A percentile compares a stretch with the other conserved stretches of the same genome.
These are phyloP conservation scores for Tryphoninae sp. DNA, from an alignment of 2,888 invertebrate genomes.

Conservation along the genomic window DNA sequence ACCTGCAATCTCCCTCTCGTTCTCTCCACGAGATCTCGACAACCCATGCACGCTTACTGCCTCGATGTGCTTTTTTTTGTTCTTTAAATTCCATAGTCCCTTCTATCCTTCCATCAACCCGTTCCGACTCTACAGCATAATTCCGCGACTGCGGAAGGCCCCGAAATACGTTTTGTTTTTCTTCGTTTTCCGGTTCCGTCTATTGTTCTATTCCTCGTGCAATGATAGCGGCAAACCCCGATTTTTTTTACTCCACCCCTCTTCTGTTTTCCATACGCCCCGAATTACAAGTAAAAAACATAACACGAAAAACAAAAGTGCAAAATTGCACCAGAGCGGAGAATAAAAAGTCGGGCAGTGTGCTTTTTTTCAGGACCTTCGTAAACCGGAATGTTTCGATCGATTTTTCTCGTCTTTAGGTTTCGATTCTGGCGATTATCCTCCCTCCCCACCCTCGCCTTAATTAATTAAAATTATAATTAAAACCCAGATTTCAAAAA, in stretches of 20 bases:
- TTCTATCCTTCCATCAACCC: conserved; percentile 7
- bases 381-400: conserved; percentile 1
- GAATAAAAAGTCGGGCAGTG: conserved; percentile 69
- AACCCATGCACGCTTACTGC: conserved; percentile 22
- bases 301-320: conserved; percentile 4
- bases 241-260: conserved; percentile 25
- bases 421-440: background rate
- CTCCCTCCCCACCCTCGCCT: background rate
- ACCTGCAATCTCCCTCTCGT: conserved; percentile 41
- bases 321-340: conserved; percentile 24
- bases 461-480: background rate
- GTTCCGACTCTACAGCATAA: conserved; percentile 30
- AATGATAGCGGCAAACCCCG: conserved; percentile 26
- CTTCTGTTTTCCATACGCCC: conserved; percentile 8
- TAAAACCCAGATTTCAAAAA: too few relatives aligned
- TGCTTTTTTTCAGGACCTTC: conserved; percentile 44
- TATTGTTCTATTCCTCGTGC: conserved; percentile 47
- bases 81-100: conserved; percentile 31
- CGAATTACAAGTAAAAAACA: conserved; percentile 21
- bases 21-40: conserved; percentile 26
- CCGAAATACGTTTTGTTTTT: conserved; percentile 38
- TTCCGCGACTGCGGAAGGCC: conserved; percentile 38
- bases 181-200: background rate
- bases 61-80: conserved; percentile 7
- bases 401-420: background rate